A percentile compares a stretch with the other conserved stretches of the same genome.
phyloP scores from a whole-genome alignment of 2,888 invertebrate genomes.

The Agriopis leucophaearia region DNA sequence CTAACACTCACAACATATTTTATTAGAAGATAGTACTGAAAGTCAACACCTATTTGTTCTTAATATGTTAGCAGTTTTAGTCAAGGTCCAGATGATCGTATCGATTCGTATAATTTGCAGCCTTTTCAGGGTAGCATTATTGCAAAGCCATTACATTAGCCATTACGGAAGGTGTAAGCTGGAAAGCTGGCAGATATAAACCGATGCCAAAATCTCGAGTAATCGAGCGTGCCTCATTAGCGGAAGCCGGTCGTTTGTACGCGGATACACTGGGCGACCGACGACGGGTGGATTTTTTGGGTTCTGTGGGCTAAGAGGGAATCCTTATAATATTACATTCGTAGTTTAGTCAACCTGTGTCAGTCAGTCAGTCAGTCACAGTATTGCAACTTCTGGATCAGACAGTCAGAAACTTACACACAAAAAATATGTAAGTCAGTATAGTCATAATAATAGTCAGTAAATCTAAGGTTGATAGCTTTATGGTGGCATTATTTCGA shows the following conservation, averaged over 20 bases:
- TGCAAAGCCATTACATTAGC: slow-evolving; percentile 13
- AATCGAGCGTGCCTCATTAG: slow-evolving; percentile 66
- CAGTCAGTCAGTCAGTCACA: neutral
- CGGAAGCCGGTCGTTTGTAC: slow-evolving; percentile 60
- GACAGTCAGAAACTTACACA: no score
- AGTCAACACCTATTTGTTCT: no score
- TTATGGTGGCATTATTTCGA: no score
- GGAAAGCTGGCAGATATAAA: slow-evolving; percentile 7
- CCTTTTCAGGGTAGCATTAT: slow-evolving; percentile 6
- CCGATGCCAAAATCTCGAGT: slow-evolving; percentile 55
- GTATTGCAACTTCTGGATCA: no score
- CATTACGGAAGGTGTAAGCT: slow-evolving; percentile 17
- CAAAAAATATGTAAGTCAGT: no score
- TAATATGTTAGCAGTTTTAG: no score
- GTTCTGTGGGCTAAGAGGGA: neutral
- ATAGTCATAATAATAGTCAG: no score
- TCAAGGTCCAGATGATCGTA: no score
- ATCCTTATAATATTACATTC: neutral
- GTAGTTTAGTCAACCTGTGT: neutral
- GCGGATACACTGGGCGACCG: slow-evolving; percentile 62
- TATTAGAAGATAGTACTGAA: no score
- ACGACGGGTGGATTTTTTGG: slow-evolving; percentile 54
- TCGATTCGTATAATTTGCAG: no score
- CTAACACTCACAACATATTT: neutral
- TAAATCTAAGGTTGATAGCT: no score